Conservation (phyloP, 2,113 vertebrate genomes). For the Corythornis madagascariensis region DNA sequence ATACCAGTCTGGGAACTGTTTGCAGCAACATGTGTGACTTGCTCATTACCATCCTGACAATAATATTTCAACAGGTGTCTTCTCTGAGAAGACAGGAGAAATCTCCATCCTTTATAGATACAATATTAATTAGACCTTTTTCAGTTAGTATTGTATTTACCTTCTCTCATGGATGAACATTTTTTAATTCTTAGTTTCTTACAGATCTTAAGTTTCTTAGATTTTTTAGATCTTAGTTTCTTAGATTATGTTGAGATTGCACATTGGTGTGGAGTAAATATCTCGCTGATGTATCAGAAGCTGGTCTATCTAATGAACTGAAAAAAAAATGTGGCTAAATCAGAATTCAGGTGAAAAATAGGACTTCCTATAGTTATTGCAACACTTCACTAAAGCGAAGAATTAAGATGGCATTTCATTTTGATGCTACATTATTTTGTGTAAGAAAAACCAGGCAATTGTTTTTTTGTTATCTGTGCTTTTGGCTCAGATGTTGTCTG, state of each 20-base stretch:
- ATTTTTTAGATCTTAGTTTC: background rate
- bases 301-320: background rate
- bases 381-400: background rate
- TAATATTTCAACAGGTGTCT: background rate
- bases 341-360: background rate
- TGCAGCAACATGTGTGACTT: background rate
- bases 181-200: background rate
- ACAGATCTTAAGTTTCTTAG: background rate
- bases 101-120: background rate
- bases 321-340: background rate
- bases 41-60: constrained; percentile 6
- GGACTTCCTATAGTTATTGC: background rate
- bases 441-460: background rate
- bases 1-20: background rate
- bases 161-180: background rate
- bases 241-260: accelerated
- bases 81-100: background rate
- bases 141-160: background rate
- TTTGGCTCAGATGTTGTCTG: background rate
- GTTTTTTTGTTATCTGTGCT: background rate
- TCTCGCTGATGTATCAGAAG: background rate
- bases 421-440: background rate
- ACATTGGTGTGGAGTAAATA: background rate
- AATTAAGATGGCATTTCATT: background rate
- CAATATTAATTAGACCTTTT: constrained; percentile 3